Percentiles rank a stretch among this genome's conserved stretches.
Evolutionary conservation across 53 echinoderm and acorn worm species (phyloP).

Genomic region (Paracentrotus lividus): DNA sequence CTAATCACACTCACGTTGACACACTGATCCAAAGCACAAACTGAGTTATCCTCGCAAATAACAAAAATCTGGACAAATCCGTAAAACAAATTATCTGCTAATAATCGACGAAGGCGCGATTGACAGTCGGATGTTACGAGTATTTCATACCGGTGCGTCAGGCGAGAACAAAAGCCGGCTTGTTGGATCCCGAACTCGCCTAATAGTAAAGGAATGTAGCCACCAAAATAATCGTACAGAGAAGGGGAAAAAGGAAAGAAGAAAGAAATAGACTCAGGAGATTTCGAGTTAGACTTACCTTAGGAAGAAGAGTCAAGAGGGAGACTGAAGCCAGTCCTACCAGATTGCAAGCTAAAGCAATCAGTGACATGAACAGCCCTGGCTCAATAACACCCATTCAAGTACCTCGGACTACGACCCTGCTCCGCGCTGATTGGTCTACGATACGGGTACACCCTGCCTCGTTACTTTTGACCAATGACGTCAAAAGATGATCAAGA

Average conservation of each 20-base stretch:
- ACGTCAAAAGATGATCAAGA: slow-evolving; percentile 59
- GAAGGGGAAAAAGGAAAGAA: slow-evolving; percentile 2
- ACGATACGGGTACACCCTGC: slow-evolving; percentile 57
- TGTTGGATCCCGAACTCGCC: slow-evolving; percentile 36
- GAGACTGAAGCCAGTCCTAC: slow-evolving; percentile 53
- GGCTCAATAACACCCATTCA: slow-evolving; percentile 55
- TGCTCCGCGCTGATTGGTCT: slow-evolving; percentile 60
- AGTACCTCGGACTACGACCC: slow-evolving; percentile 59
- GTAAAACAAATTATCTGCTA: slow-evolving; percentile 52
- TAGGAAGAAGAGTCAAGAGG: slow-evolving; percentile 54
- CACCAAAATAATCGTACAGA: slow-evolving; percentile 4
- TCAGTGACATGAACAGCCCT: slow-evolving; percentile 50
- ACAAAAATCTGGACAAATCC: slow-evolving; percentile 54
- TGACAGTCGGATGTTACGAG: slow-evolving; percentile 13
- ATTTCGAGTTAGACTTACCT: slow-evolving; percentile 48
- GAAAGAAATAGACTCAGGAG: slow-evolving; percentile 23
- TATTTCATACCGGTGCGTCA: slow-evolving; percentile 2
- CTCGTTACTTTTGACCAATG: slow-evolving; percentile 88
- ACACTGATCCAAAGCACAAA: slow-evolving; percentile 52
- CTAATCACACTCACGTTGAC: slow-evolving; percentile 53
- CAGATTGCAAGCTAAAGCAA: slow-evolving; percentile 70
- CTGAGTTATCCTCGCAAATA: slow-evolving; percentile 65
- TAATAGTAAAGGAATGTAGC: slow-evolving; percentile 44
- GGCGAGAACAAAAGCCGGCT: slow-evolving; percentile 51
- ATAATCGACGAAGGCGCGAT: slow-evolving; percentile 50